These are phyloP conservation scores for Erebia epiphron DNA, from an alignment of 2,888 invertebrate genomes.

Conservation along the genomic window DNA sequence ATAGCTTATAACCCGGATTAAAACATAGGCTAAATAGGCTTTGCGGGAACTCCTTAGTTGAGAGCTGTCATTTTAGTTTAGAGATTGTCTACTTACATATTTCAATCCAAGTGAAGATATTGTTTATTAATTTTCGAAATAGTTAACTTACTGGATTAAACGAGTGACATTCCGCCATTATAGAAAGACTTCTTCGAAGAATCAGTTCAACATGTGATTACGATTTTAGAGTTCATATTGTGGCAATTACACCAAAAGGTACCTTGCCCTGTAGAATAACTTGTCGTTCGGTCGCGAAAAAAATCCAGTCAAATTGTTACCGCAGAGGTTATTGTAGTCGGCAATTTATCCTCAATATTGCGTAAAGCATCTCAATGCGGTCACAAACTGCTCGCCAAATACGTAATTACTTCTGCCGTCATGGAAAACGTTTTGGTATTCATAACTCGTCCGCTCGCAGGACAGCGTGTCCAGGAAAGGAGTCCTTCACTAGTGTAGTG, in stretches of 20 bases:
- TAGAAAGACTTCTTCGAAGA: background rate
- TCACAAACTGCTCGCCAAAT: constrained; percentile 44
- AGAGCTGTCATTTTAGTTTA: too few relatives aligned
- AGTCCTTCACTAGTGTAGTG: constrained; percentile 16
- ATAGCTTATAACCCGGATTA: too few relatives aligned
- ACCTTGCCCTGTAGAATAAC: background rate
- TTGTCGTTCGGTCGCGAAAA: background rate
- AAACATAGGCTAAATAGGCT: too few relatives aligned
- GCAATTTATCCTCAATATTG: constrained; percentile 37
- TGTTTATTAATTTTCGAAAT: too few relatives aligned
- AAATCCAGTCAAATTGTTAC: constrained; percentile 5
- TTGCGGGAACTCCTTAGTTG: too few relatives aligned
- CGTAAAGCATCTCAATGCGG: constrained; percentile 39
- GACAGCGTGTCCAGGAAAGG: constrained; percentile 22
- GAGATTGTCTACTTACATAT: too few relatives aligned
- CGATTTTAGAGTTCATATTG: too few relatives aligned
- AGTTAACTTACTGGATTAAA: too few relatives aligned
- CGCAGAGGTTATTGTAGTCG: constrained; percentile 9
- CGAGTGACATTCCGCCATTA: background rate
- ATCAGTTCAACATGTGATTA: too few relatives aligned
- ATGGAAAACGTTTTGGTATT: constrained; percentile 34
- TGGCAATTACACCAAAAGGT: background rate
- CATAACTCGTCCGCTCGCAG: constrained; percentile 30
- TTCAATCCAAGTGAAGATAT: too few relatives aligned
- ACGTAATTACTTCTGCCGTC: constrained; percentile 39